These are phyloP conservation scores for Acrossocheilus fasciatus DNA, from an alignment of 2,797 vertebrate genomes.

Conservation along the genomic window DNA sequence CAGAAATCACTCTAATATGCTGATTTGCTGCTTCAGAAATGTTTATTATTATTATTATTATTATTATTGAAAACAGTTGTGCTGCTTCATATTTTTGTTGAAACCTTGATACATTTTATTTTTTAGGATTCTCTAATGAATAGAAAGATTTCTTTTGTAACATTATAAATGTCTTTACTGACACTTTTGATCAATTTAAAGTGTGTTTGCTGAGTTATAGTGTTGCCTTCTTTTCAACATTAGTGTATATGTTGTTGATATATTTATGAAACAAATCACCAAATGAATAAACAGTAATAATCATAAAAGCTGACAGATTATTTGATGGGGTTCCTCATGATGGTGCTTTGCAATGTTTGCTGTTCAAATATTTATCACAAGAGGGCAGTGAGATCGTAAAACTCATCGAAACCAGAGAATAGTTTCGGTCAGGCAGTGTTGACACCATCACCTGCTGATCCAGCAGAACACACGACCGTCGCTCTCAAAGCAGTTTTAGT, in stretches of 20 bases:
- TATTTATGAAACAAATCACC: too few relatives aligned
- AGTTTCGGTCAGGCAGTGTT: constrained; percentile 82
- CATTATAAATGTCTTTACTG: neutral
- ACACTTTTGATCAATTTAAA: too few relatives aligned
- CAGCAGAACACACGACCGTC: constrained; percentile 66
- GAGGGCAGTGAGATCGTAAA: constrained; percentile 78
- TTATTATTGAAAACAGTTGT: neutral
- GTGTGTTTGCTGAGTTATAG: neutral
- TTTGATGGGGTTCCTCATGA: neutral
- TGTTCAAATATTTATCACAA: constrained; percentile 71
- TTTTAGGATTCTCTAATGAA: too few relatives aligned
- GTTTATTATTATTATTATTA: neutral
- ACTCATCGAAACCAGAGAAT: constrained; percentile 73
- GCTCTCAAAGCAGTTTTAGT: neutral
- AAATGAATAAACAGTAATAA: neutral
- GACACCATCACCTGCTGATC: constrained; percentile 75
- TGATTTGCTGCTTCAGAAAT: neutral
- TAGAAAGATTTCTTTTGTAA: neutral
- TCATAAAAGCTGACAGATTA: neutral
- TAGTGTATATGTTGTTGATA: too few relatives aligned
- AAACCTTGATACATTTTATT: too few relatives aligned
- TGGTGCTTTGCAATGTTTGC: neutral
- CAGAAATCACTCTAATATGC: too few relatives aligned
- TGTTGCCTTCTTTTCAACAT: too few relatives aligned
- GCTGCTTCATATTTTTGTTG: too few relatives aligned